Evolutionary conservation across 2,888 invertebrate species (phyloP).

Genomic region (Alviniconcha strummeri): DNA sequence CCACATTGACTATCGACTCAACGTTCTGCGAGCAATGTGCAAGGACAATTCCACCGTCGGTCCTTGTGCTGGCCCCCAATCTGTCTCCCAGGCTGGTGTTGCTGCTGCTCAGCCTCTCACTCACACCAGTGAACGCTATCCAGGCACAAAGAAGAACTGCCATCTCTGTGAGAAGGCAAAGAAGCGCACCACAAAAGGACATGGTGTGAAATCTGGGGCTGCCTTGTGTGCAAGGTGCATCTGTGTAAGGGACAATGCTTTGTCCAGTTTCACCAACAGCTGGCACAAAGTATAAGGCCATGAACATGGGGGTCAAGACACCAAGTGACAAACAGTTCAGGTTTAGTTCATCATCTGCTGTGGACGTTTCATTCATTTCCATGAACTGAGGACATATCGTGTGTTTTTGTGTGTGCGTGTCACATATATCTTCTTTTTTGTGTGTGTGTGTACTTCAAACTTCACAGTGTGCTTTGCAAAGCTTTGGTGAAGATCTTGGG

Average conservation of each 20-base stretch:
- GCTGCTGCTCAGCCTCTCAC: not conserved
- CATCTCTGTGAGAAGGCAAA: not conserved
- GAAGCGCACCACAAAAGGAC: not conserved
- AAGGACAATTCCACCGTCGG: not conserved
- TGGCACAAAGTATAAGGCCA: not conserved
- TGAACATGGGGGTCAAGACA: too few species aligned
- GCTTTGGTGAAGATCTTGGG: too few species aligned
- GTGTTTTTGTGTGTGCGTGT: too few species aligned
- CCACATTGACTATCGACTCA: not conserved
- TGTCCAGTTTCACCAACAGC: not conserved
- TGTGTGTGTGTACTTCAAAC: too few species aligned
- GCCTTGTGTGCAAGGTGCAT: not conserved
- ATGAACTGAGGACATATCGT: too few species aligned
- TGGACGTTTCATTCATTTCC: too few species aligned
- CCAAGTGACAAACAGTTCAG: too few species aligned
- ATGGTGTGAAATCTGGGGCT: conserved; percentile 12
- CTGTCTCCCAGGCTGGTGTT: not conserved
- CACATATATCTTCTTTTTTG: too few species aligned
- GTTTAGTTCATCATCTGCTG: too few species aligned
- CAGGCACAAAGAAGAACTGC: conserved; percentile 5
- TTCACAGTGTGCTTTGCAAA: too few species aligned
- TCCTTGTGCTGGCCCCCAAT: not conserved
- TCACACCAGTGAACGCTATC: not conserved
- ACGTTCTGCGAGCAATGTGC: not conserved
- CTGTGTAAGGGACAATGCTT: not conserved